Evolutionary conservation across 2,113 vertebrate species (phyloP).

Genomic region (Tragelaphus scriptus): DNA sequence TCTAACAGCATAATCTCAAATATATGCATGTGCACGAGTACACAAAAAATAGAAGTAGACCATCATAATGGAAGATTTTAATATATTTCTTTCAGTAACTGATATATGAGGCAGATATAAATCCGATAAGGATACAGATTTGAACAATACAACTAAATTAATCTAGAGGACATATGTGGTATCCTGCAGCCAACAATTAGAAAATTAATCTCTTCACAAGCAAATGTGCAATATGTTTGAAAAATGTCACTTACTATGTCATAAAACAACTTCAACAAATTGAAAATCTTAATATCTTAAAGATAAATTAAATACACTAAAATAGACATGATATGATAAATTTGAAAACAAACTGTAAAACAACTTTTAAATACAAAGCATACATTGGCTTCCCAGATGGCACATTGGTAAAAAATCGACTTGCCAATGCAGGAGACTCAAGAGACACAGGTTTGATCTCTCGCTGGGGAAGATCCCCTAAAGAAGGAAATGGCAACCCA

Average conservation of each 20-base stretch:
- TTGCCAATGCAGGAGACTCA: background rate
- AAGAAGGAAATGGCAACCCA: background rate
- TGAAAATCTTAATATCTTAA: background rate
- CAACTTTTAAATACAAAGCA: background rate
- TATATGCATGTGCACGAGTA: background rate
- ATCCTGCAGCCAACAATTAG: conserved; percentile 1
- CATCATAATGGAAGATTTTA: background rate
- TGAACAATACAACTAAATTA: background rate
- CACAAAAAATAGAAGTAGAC: conserved; percentile 8
- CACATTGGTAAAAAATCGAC: background rate
- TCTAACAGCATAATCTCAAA: background rate
- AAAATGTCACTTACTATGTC: background rate
- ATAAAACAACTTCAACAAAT: background rate
- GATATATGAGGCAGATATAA: background rate
- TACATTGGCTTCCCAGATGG: background rate
- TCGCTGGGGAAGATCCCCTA: background rate
- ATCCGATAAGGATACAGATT: background rate
- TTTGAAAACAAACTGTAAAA: background rate
- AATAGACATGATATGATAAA: background rate
- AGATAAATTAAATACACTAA: background rate
- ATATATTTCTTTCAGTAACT: background rate
- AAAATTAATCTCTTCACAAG: background rate
- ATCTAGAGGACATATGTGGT: conserved; percentile 16
- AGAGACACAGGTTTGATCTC: background rate
- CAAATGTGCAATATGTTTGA: background rate